Conservation (phyloP, 2,113 vertebrate species). For the Hippocampus zosterae region DNA sequence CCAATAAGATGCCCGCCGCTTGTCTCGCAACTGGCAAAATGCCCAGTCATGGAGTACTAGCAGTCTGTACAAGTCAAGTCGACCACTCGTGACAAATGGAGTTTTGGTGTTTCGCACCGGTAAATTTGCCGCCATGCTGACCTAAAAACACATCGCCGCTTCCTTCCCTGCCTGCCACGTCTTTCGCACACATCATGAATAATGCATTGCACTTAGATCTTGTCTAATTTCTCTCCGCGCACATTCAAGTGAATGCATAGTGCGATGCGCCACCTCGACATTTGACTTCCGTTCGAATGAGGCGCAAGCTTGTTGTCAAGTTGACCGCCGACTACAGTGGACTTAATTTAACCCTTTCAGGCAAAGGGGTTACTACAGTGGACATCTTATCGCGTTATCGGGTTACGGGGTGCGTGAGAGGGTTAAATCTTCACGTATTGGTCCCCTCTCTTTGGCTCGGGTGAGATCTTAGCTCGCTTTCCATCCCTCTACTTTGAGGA, state of each 20-base stretch:
- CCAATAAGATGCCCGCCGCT: slow-evolving; percentile 45
- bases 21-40: slow-evolving; percentile 29
- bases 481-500: background rate
- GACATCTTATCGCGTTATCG: no score
- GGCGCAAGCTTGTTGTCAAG: slow-evolving; percentile 1
- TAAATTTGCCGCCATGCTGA: background rate
- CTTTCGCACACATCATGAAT: slow-evolving; percentile 46
- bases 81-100: slow-evolving; percentile 14
- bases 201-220: slow-evolving; percentile 49
- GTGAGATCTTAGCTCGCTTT: background rate
- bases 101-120: background rate
- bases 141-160: slow-evolving; percentile 39
- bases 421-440: background rate
- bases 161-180: slow-evolving; percentile 14
- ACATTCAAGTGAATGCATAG: slow-evolving; percentile 20
- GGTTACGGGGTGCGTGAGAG: no score
- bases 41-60: slow-evolving; percentile 39
- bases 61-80: slow-evolving; percentile 41
- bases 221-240: slow-evolving; percentile 28
- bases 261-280: slow-evolving; percentile 18
- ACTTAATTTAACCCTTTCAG: no score
- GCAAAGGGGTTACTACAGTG: no score
- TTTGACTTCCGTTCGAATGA: slow-evolving; percentile 12
- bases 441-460: background rate
- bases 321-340: background rate